Conservation (phyloP, 1,140 invertebrate species). For the Hesperophylax magnus region DNA sequence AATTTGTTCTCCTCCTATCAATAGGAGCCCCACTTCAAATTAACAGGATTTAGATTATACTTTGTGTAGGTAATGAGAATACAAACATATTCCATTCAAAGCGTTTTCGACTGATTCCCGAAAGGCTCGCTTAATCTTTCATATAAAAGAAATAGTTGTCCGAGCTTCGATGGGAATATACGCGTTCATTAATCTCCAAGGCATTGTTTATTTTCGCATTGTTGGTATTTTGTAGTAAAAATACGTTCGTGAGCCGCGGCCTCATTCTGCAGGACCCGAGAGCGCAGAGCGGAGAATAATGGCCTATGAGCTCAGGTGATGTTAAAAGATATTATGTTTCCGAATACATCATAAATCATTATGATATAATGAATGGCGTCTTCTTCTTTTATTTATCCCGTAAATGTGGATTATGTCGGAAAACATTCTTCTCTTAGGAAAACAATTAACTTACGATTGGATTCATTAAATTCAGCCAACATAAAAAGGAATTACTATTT, state of each 20-base stretch:
- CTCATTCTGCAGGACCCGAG: neutral
- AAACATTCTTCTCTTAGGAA: too few relatives aligned
- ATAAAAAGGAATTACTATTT: too few relatives aligned
- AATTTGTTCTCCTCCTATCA: slow-evolving; percentile 38
- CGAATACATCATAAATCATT: slow-evolving; percentile 34
- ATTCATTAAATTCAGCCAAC: too few relatives aligned
- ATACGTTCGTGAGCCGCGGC: neutral
- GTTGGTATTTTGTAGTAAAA: slow-evolving; percentile 35
- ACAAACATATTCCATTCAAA: neutral
- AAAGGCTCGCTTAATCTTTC: slow-evolving; percentile 1
- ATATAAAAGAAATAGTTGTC: slow-evolving; percentile 14
- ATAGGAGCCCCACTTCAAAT: slow-evolving; percentile 18
- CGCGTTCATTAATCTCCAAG: slow-evolving; percentile 36
- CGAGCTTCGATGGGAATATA: neutral
- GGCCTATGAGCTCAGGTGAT: slow-evolving; percentile 30
- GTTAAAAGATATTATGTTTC: slow-evolving; percentile 38
- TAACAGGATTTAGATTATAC: slow-evolving; percentile 18
- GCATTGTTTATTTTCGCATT: slow-evolving; percentile 40
- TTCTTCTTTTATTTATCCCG: neutral
- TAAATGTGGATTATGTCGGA: too few relatives aligned
- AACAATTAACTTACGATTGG: too few relatives aligned
- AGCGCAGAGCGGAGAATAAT: neutral
- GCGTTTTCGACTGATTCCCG: neutral
- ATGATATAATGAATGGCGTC: slow-evolving; percentile 13
- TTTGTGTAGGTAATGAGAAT: slow-evolving; percentile 18